Evolutionary conservation across 2,797 vertebrate genomes (phyloP), one percentile per base, ranked within the genome.

Genomic region (Chelon auratus): DNA sequence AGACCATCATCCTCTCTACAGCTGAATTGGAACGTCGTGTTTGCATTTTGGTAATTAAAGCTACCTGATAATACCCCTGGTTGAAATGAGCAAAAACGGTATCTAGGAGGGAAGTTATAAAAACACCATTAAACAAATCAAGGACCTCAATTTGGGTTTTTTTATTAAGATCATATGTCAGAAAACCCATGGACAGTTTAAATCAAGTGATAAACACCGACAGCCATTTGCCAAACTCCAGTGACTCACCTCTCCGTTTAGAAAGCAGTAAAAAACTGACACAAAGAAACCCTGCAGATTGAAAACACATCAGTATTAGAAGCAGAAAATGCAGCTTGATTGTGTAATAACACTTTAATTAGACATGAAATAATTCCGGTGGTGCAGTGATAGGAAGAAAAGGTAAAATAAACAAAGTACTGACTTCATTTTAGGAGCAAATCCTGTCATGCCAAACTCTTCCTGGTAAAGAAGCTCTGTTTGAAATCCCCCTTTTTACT

Each of bases 261-360:
- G 93, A 92, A 99, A 99, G 92, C 98, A 99, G 92, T 99, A 99
- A 94, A 99, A 99, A 64, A 99, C 97, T 2, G 98, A 99, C 72
- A 99, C 97, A 78, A 99, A 99, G 91, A 99, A 99, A 14, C 98
- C 97, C 92, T 91, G 90, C 39, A 79, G 85, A 81, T 77, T 1
- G 24, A 47, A 78, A 13, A 75, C 48, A 80, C 61, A 82, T 62
- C 22, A 42, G 9, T 17, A 37, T 85, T 79, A 73, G 26, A 45
- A 61, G 48, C 30, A n/a, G 53, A 65, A 45, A 58, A 81, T 45
- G 20, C 20, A 17, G 11, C 14, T 37, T 4, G 6, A 48, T 24
- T 55, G 59, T 78, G 5, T 10, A 26, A 58, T 54, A 24, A 3
- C 36, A 39, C 13, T 36, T 56, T n/a, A 75, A 68, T 74, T 30